Percentiles rank a stretch among this genome's conserved stretches.
Evolutionary conservation across 1,140 invertebrate genomes (phyloP).

Genomic region (Drosophila leontia): DNA sequence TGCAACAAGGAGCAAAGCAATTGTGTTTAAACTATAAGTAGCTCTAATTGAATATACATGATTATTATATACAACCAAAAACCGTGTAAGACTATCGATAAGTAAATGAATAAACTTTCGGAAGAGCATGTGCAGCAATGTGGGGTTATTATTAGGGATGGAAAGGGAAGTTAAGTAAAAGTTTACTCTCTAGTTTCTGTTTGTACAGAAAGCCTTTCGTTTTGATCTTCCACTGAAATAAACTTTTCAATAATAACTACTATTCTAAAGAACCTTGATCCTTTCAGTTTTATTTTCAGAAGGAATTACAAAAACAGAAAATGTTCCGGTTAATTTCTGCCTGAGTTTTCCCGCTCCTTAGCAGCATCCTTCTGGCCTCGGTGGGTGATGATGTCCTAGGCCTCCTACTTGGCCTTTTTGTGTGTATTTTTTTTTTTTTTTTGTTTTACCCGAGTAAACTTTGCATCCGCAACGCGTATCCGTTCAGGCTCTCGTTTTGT

Average conservation of each 20-base stretch:
- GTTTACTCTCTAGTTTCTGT: not conserved
- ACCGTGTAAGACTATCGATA: conserved; percentile 66
- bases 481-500: conserved; percentile 75
- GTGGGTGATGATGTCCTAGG: conserved; percentile 8
- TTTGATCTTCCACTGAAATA: not conserved
- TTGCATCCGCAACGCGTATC: conserved; percentile 78
- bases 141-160: not conserved
- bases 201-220: not conserved
- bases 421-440: conserved; percentile 29
- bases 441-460: conserved; percentile 70
- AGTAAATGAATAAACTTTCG: conserved; percentile 59
- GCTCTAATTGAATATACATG: conserved; percentile 66
- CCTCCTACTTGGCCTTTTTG: conserved; percentile 15
- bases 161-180: not conserved
- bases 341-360: conserved; percentile 47
- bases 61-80: conserved; percentile 45
- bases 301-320: conserved; percentile 10
- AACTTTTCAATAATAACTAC: conserved; percentile 2
- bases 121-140: conserved; percentile 24
- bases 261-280: not conserved
- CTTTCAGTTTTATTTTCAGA: not conserved
- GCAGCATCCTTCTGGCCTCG: conserved; percentile 8
- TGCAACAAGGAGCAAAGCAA: conserved; percentile 71
- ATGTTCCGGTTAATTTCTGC: conserved; percentile 60
- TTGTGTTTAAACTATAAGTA: conserved; percentile 78